Percentiles rank a stretch among this genome's conserved stretches.
These are phyloP conservation scores for Hirundo rustica DNA, from an alignment of 2,797 vertebrate genomes.

Conservation along the genomic window DNA sequence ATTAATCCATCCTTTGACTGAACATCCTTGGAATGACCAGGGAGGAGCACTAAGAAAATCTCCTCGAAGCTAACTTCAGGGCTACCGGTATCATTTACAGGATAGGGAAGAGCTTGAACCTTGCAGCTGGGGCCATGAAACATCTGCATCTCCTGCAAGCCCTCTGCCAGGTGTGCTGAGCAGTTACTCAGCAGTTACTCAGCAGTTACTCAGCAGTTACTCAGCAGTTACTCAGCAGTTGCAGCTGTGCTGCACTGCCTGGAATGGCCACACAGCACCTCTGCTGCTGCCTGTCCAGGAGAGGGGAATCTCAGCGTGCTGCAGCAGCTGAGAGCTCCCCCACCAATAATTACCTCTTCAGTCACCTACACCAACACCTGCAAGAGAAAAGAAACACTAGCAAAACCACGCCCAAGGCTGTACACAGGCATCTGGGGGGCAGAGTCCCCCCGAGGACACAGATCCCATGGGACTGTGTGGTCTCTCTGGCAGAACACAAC, in stretches of 20 bases:
- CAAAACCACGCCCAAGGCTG: background rate
- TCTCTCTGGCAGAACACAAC: background rate
- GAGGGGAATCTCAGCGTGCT: rapidly evolving
- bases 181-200: background rate
- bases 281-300: background rate
- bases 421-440: rapidly evolving
- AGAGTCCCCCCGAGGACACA: background rate
- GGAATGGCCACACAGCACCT: background rate
- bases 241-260: rapidly evolving
- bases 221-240: background rate
- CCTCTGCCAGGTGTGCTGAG: background rate
- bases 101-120: background rate
- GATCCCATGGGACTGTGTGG: rapidly evolving
- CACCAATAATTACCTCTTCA: background rate
- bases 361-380: background rate
- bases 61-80: background rate
- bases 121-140: background rate
- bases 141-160: background rate
- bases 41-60: background rate
- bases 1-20: background rate
- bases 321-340: background rate
- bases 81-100: background rate
- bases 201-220: background rate
- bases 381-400: background rate
- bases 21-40: background rate